Evolutionary conservation across 2,888 invertebrate species (phyloP).

Genomic region (Drosophila merina): DNA sequence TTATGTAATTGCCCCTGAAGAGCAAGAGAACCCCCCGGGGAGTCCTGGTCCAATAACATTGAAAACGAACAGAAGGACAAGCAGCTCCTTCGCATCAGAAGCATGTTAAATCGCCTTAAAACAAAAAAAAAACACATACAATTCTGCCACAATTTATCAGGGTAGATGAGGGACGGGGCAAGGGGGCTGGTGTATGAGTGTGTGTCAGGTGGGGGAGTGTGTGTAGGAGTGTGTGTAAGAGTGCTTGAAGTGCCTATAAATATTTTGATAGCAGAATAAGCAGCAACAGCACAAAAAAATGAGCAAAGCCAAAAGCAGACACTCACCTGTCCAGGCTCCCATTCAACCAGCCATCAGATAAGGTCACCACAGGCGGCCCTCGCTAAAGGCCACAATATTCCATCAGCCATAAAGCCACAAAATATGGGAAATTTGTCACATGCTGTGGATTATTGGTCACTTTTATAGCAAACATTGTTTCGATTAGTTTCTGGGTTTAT

Average conservation of each 20-base stretch:
- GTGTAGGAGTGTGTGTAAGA: constrained; percentile 4
- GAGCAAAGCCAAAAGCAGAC: constrained; percentile 59
- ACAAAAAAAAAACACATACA: neutral
- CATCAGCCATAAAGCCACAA: neutral
- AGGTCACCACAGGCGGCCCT: constrained; percentile 23
- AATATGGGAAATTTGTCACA: neutral
- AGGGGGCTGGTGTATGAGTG: constrained; percentile 9
- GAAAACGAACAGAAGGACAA: constrained; percentile 12
- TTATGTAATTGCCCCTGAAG: constrained; percentile 60
- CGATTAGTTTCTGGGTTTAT: no score
- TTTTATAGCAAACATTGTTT: no score
- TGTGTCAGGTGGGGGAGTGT: constrained; percentile 10
- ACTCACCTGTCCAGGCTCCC: constrained; percentile 49
- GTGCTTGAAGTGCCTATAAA: constrained; percentile 58
- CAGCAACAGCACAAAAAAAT: constrained; percentile 15
- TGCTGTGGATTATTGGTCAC: no score
- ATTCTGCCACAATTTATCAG: constrained; percentile 51
- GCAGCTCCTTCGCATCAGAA: constrained; percentile 26
- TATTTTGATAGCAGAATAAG: constrained; percentile 59
- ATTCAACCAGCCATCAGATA: constrained; percentile 31
- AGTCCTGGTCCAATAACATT: neutral
- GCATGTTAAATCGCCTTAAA: constrained; percentile 53
- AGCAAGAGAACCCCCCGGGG: constrained; percentile 39
- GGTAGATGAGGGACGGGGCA: neutral
- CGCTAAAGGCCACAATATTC: neutral